Evolutionary conservation across 2,113 vertebrate genomes (phyloP).

Genomic region (Cromileptes altivelis): DNA sequence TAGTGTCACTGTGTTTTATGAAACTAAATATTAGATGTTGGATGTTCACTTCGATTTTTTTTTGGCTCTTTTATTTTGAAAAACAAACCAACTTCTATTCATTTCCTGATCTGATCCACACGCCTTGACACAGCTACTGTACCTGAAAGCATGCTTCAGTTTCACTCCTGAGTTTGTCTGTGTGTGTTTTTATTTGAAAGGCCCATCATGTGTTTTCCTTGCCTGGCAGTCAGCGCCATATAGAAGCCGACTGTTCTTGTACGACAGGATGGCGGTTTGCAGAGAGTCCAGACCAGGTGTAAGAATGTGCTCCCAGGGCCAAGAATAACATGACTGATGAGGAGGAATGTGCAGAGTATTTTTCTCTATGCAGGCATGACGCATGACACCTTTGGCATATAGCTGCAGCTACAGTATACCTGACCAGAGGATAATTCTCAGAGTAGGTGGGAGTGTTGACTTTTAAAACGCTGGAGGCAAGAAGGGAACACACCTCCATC

Average conservation of each 20-base stretch:
- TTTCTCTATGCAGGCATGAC: conserved; percentile 49
- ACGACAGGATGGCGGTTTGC: conserved; percentile 41
- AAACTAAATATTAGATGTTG: background rate
- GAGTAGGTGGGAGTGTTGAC: conserved; percentile 49
- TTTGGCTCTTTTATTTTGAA: conserved; percentile 64
- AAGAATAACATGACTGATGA: conserved; percentile 74
- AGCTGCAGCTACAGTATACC: conserved; percentile 45
- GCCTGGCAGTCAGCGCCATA: conserved; percentile 32
- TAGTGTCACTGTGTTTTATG: background rate
- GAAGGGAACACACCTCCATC: conserved; percentile 23
- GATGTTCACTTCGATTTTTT: background rate
- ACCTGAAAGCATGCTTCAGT: conserved; percentile 24
- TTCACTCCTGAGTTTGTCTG: conserved; percentile 13
- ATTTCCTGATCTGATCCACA: background rate
- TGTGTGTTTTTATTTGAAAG: conserved; percentile 53
- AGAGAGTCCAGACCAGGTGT: conserved; percentile 62
- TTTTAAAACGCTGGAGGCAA: conserved; percentile 42
- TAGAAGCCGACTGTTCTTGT: conserved; percentile 57
- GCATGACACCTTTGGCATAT: conserved; percentile 30
- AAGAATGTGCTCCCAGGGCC: conserved; percentile 65
- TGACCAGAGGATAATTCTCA: conserved; percentile 33
- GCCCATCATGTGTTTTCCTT: conserved; percentile 8
- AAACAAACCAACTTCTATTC: background rate
- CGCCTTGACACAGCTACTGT: background rate
- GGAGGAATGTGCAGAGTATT: conserved; percentile 59